Percentiles rank a stretch among this genome's conserved stretches.
These are phyloP conservation scores for Premnoplex brunnescens DNA, from an alignment of 2,797 vertebrate species.

Conservation along the genomic window DNA sequence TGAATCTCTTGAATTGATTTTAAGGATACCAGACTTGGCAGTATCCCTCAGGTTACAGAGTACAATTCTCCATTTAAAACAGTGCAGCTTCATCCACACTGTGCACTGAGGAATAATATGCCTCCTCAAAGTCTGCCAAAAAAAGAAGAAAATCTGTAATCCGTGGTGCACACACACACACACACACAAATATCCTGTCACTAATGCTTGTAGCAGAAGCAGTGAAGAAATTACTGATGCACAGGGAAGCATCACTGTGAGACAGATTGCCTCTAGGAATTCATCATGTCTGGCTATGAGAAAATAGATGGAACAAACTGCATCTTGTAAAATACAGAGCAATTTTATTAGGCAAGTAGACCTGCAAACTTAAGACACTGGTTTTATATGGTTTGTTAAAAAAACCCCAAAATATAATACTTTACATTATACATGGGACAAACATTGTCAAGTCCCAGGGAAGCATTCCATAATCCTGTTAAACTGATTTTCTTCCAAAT, in stretches of 20 bases:
- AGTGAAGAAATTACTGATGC: neutral
- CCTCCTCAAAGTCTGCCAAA: neutral
- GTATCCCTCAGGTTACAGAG: constrained; percentile 16
- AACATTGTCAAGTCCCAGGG: neutral
- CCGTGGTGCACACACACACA: neutral
- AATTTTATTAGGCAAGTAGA: neutral
- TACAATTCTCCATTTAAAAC: neutral
- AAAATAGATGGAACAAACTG: neutral
- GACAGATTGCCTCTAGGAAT: neutral
- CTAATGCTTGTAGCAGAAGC: neutral
- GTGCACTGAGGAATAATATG: neutral
- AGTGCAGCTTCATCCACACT: neutral
- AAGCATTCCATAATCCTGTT: neutral
- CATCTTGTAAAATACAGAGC: neutral
- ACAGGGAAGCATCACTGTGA: neutral
- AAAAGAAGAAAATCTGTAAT: neutral
- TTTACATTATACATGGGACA: neutral
- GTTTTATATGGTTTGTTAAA: neutral
- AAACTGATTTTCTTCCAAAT: neutral
- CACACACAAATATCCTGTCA: neutral
- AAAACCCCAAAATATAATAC: neutral
- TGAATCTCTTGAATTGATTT: constrained; percentile 34
- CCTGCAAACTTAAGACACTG: neutral
- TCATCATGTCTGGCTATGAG: neutral
- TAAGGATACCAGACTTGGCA: constrained; percentile 2